Percentiles rank a stretch among this genome's conserved stretches.
Conservation (phyloP, 92 coral and sea anemone species). For the Muricea muricata region DNA sequence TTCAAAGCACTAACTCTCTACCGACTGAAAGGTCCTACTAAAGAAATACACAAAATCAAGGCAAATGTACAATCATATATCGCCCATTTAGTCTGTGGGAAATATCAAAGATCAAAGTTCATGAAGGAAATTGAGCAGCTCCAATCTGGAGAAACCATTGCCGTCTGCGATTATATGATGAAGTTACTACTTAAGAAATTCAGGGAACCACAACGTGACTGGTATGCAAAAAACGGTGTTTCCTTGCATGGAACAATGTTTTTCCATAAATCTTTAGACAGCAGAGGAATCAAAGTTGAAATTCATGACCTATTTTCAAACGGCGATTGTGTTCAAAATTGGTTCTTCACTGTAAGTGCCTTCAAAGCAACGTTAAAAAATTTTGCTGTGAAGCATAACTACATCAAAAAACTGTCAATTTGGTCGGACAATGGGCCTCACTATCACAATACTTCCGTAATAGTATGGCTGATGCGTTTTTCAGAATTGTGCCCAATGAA, state of each 20-base stretch:
- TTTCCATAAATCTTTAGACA: not conserved
- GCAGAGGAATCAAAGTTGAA: too few relatives aligned
- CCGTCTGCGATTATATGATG: slow-evolving; percentile 61
- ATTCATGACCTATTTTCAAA: not conserved
- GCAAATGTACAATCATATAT: slow-evolving; percentile 22
- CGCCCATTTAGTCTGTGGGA: slow-evolving; percentile 48
- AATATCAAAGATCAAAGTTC: slow-evolving; percentile 32
- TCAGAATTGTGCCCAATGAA: too few relatives aligned
- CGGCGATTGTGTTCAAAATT: slow-evolving; percentile 4
- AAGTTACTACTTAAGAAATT: slow-evolving; percentile 43
- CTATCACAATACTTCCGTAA: too few relatives aligned
- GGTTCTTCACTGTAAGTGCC: slow-evolving; percentile 31
- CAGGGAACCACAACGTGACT: slow-evolving; percentile 49
- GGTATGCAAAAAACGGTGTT: slow-evolving; percentile 51
- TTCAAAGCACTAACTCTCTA: not conserved
- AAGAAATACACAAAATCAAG: slow-evolving; percentile 10
- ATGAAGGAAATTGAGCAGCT: slow-evolving; percentile 32
- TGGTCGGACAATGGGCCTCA: slow-evolving; percentile 65
- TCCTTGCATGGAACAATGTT: too few relatives aligned
- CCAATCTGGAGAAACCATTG: slow-evolving; percentile 47
- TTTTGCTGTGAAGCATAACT: slow-evolving; percentile 22
- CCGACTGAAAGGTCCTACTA: not conserved
- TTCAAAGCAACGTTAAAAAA: slow-evolving; percentile 41
- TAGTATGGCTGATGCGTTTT: too few relatives aligned
- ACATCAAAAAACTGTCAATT: slow-evolving; percentile 20